These are phyloP conservation scores for Thripadectes ignobilis DNA, from an alignment of 2,797 vertebrate genomes.

Conservation along the genomic window DNA sequence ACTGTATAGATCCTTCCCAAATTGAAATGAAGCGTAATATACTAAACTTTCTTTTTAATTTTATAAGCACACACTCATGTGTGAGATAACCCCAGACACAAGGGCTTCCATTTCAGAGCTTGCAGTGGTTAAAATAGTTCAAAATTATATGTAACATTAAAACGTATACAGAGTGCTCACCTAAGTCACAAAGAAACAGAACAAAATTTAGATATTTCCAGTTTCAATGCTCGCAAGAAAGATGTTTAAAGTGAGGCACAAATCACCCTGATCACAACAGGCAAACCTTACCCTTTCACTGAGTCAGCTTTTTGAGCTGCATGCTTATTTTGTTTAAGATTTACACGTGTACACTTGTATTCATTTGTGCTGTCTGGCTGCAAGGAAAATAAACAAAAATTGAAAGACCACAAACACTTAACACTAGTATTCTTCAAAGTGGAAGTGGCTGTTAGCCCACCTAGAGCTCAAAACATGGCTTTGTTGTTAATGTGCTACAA, in stretches of 20 bases:
- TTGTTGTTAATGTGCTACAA: conserved; percentile 12
- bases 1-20: neutral
- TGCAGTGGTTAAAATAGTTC: neutral
- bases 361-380: neutral
- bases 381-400: neutral
- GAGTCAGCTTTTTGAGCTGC: neutral
- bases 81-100: neutral
- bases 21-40: neutral
- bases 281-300: neutral
- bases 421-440: neutral
- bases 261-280: neutral
- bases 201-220: neutral
- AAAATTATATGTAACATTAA: neutral
- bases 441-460: neutral
- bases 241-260: accelerated
- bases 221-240: neutral
- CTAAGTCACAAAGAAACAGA: neutral
- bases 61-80: accelerated
- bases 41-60: neutral
- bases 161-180: neutral
- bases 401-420: neutral
- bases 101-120: neutral
- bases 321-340: neutral
- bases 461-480: neutral
- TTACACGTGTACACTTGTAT: neutral